Conservation (phyloP, 2,113 vertebrate genomes). For the Percopsis transmontana region DNA sequence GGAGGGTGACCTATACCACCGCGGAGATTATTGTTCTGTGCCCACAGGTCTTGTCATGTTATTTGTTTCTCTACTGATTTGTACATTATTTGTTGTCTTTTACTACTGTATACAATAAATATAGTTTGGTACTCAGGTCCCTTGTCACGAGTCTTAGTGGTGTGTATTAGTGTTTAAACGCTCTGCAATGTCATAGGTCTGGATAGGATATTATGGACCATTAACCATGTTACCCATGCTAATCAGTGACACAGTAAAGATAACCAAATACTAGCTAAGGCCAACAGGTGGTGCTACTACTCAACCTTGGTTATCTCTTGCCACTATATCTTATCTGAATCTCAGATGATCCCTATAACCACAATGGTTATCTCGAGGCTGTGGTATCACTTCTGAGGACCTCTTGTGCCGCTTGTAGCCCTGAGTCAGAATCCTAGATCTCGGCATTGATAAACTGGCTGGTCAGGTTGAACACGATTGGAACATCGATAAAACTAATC, state of each 20-base stretch:
- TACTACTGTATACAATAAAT: conserved; percentile 89
- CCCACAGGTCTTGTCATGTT: conserved; percentile 69
- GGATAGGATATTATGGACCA: neutral
- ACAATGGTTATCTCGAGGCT: neutral
- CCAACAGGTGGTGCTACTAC: conserved; percentile 43
- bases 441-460: conserved; percentile 23
- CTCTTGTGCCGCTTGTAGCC: neutral
- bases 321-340: neutral
- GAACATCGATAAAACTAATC: conserved; percentile 25
- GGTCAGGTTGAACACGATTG: conserved; percentile 15
- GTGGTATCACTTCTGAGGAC: neutral
- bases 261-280: no score
- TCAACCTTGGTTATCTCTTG: neutral
- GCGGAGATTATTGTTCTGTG: conserved; percentile 53
- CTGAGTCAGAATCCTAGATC: conserved; percentile 15
- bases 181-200: neutral
- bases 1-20: conserved; percentile 35
- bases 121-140: conserved; percentile 84
- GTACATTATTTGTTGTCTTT: conserved; percentile 86
- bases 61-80: conserved; percentile 82
- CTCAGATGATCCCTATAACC: neutral
- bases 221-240: neutral
- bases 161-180: neutral
- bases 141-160: neutral
- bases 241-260: neutral